Evolutionary conservation across 2,888 invertebrate genomes (phyloP), one percentile per base, ranked within the genome.

Genomic region (Orthosia gracilis): DNA sequence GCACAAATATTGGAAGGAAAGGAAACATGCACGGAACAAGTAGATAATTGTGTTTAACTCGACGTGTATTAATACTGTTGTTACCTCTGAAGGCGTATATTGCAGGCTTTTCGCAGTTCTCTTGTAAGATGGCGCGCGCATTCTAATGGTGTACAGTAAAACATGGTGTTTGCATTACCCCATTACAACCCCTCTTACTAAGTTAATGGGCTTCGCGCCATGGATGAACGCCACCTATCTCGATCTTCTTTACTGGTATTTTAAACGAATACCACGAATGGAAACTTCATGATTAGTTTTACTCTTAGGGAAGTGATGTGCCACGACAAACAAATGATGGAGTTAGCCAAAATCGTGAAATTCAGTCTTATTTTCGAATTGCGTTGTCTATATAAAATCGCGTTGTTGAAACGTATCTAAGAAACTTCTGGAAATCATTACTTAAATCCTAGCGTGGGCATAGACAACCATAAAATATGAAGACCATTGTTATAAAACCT

Each of bases 1-100:
- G 87, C 84, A 90, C 91, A 92, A 92, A 93, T 93, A 91, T 91
- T 91, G 88, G 85, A 87, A 83, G 86, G 84, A 83, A 85, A 88
- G 84, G 84, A 80, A 89, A 88, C 82, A 83, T 85, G 78, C 82
- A 85, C 73, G 65, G 84, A 85, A 86, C 73, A 85, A 80, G 84
- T 88, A 89, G 59, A 45, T 59, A 59, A 91, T 90, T 89, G 87
- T 89, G 86, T 91, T 90, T 69, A 86, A 81, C 88, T 86, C 86
- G 84, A 76, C 83, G 84, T 88, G 85, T 91, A 90, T 90, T 91
- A 89, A 90, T 91, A 89, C 88, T 83, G 76, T 84, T 82, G 88
- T 89, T 89, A 89, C 80, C 81, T 86, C 86, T 79, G 73, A 58
- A 84, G 82, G 83, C 87, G 81, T 77, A 78, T 84, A 82, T 84